These are phyloP conservation scores for Caenorhabditis wallacei DNA, from an alignment of 2,888 invertebrate genomes.

Conservation along the genomic window DNA sequence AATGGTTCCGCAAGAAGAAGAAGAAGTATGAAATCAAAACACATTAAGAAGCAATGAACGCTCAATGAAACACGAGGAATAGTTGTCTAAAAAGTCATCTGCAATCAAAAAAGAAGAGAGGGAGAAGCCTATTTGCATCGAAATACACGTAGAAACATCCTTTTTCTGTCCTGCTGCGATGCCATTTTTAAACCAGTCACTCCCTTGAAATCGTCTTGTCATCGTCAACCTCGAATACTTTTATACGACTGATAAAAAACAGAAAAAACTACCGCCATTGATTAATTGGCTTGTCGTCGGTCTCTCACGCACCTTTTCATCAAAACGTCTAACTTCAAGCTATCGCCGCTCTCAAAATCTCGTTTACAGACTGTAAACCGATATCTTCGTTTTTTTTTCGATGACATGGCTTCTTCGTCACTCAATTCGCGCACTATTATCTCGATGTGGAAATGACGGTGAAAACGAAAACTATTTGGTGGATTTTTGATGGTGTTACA, in stretches of 20 bases:
- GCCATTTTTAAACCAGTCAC: conserved; percentile 60
- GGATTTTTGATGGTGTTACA: conserved; percentile 62
- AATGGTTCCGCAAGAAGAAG: not conserved
- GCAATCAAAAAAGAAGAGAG: conserved; percentile 10
- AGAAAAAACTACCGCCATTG: conserved; percentile 51
- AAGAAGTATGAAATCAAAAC: conserved; percentile 10
- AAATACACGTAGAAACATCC: conserved; percentile 27
- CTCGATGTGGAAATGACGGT: conserved; percentile 17
- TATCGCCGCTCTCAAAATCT: conserved; percentile 46
- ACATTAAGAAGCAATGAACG: conserved; percentile 10
- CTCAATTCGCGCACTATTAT: conserved; percentile 60
- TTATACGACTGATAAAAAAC: conserved; percentile 58
- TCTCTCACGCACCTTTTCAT: conserved; percentile 13
- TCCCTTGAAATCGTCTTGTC: conserved; percentile 43
- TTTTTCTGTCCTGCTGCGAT: conserved; percentile 49
- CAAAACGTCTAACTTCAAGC: not conserved
- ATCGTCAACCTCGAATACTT: conserved; percentile 50
- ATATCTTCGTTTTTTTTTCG: conserved; percentile 52
- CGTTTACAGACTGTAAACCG: conserved; percentile 60
- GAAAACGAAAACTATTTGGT: conserved; percentile 46
- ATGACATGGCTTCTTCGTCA: conserved; percentile 39
- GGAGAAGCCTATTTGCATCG: conserved; percentile 42
- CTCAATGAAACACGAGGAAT: conserved; percentile 2
- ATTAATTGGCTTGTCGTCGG: conserved; percentile 62
- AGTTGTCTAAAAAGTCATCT: conserved; percentile 13